Base-by-base conservation (phyloP, 2,888 invertebrate species). In the Hyposoter dolosus region DNA sequence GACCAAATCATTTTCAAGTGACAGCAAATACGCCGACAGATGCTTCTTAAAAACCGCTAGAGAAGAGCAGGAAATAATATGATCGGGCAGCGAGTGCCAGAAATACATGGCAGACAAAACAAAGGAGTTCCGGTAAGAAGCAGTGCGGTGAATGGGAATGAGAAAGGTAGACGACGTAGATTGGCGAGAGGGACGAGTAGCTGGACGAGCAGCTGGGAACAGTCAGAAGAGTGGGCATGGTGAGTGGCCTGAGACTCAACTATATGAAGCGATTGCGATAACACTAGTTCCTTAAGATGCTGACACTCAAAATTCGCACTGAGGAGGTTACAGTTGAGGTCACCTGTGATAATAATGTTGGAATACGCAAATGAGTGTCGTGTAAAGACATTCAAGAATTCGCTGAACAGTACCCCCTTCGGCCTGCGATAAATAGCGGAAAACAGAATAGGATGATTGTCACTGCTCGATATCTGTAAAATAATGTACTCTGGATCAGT, bases 221-320 rank as follows among this genome's bases (percentile, higher is more conserved):
- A 53, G 19, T 76, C 76, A 5, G 76, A 43, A 15, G 3, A 35
- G 0, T 47, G n/a, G 4, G 76, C 66, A 40, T 77, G 76, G 6
- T 50, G 65, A 0, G 76, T 77, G 5, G 76, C 65, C n/a, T 66
- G 50, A 0, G 35, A 66, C 5, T 10, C 15, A 3, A 66, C 35
- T 6, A 65, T 9, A 32, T 63, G 23, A 1, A 76, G n/a, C 1
- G 76, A 50, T 1, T 43, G 32, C 10, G 66, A 53, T 4, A 6
- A 17, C 4, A 23, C 74, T 3, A 74, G 35, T 10, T 74, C 40
- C 7, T 3, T 19, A 1, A 77, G 15, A 15, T 28, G 7, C 4
- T 3, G n/a, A 6, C 47, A 77, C 43, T 77, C 50, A 4, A 32
- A 66, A 50, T 17, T 35, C 15, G 28, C 50, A 0, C 28, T 32